phyloP scores from a whole-genome alignment of 2,797 vertebrate species.

The Malurus leucopterus region DNA sequence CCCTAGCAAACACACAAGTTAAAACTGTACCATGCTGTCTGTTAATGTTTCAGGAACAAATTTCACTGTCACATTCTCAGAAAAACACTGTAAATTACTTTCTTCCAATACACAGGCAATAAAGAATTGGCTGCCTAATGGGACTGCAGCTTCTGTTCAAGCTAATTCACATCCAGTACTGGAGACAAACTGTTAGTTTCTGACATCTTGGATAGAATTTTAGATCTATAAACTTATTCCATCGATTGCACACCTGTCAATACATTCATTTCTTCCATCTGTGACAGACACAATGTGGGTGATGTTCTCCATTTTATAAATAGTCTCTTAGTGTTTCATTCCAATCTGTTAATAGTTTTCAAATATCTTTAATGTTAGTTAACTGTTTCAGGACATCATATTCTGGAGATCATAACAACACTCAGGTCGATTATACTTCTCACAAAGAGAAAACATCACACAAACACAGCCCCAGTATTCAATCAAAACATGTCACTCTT shows the following conservation, averaged over 20 bases:
- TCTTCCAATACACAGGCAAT: neutral
- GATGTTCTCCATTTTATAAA: constrained; percentile 9
- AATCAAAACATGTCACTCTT: neutral
- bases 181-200: neutral
- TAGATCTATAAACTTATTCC: neutral
- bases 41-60: neutral
- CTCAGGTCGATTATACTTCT: neutral
- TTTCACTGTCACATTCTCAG: neutral
- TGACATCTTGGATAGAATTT: neutral
- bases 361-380: neutral
- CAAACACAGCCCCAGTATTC: neutral
- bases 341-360: neutral
- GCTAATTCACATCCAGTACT: neutral
- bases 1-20: neutral
- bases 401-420: neutral
- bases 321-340: neutral
- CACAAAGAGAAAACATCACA: neutral
- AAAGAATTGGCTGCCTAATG: neutral
- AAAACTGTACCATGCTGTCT: neutral
- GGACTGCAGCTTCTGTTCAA: neutral
- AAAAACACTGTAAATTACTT: neutral
- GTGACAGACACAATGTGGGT: neutral
- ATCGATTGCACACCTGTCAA: neutral
- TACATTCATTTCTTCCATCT: constrained; percentile 36
- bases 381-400: neutral